Evolutionary conservation across 2,888 invertebrate species (phyloP), one percentile per base, ranked within the genome.

Genomic region (Macrosoma leucophasiata): DNA sequence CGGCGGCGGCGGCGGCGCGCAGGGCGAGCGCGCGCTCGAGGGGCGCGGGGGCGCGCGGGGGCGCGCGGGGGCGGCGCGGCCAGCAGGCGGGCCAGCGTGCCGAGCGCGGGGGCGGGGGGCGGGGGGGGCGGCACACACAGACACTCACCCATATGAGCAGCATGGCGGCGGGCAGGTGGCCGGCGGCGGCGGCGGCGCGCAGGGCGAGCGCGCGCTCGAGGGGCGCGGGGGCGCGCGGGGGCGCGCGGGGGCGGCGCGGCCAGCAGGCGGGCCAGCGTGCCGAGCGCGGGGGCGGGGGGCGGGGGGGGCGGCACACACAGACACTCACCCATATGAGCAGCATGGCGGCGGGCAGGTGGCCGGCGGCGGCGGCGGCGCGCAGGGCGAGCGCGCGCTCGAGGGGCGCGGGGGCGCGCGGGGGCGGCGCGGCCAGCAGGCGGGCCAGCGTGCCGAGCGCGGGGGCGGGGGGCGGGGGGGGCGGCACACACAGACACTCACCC

Each of bases 111-210:
- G 0, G 66, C 67, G 1, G 50, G 40, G 1, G 69, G 67, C 24
- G 81, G 50, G 32, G 72, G n/a, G n/a, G n/a, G n/a, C n/a, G n/a
- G n/a, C n/a, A n/a, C n/a, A n/a, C n/a, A n/a, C n/a, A n/a, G n/a
- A 4, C 8, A 58, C 87, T 84, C 75, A 97, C 97, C 97, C 97
- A 98, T 66, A 98, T 90, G 26, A 98, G 87, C 24, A 98, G 87
- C 73, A 97, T 97, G 8, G 96, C 93, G 58, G 96, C 91, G 33
- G 96, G 92, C 44, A 96, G 85, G 63, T 95, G 95, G 3, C 94
- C 94, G 53, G 92, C 91, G 25, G 95, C 94, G 67, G 96, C 94
- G 10, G 97, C 96, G 42, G 97, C 87, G 59, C 98, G 92, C 39
- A 98, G 81, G 2, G 77, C 78, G 0, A 75, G 62, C 43, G 72